Conservation (phyloP, 2,888 invertebrate genomes). For the Platypus cylindrus region DNA sequence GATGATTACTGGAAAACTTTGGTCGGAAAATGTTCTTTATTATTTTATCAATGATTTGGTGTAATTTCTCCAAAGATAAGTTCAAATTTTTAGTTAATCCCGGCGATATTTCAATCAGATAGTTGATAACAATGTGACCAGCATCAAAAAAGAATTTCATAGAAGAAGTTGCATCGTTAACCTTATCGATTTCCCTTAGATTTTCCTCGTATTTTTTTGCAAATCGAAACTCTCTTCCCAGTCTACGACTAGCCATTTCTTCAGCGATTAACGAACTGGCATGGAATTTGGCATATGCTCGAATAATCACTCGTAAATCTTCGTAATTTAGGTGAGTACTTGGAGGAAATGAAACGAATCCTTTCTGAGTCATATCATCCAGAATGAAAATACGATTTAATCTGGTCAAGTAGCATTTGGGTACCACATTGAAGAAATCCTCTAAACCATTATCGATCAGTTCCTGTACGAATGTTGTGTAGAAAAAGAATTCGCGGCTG, state of each 20-base stretch:
- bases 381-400: slow-evolving; percentile 28
- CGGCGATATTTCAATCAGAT: slow-evolving; percentile 12
- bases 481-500: slow-evolving; percentile 30
- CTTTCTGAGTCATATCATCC: slow-evolving; percentile 27
- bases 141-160: not conserved
- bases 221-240: slow-evolving; percentile 17
- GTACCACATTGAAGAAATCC: slow-evolving; percentile 20
- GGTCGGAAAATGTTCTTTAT: slow-evolving; percentile 2
- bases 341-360: slow-evolving; percentile 10
- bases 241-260: slow-evolving; percentile 16
- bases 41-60: slow-evolving; percentile 4
- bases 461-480: slow-evolving; percentile 29
- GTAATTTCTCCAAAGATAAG: slow-evolving; percentile 12
- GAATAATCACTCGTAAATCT: not conserved
- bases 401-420: slow-evolving; percentile 28
- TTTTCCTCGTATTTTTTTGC: slow-evolving; percentile 22
- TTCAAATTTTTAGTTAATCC: slow-evolving; percentile 11
- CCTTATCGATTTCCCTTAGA: slow-evolving; percentile 10
- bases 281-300: slow-evolving; percentile 24
- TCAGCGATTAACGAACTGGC: slow-evolving; percentile 26
- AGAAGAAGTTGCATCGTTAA: not conserved
- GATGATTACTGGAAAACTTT: slow-evolving; percentile 18
- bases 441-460: slow-evolving; percentile 24
- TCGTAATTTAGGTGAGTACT: not conserved
- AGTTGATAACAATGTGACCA: slow-evolving; percentile 3